Base-by-base conservation (phyloP, 2,113 vertebrate species). In the Malurus melanocephalus region DNA sequence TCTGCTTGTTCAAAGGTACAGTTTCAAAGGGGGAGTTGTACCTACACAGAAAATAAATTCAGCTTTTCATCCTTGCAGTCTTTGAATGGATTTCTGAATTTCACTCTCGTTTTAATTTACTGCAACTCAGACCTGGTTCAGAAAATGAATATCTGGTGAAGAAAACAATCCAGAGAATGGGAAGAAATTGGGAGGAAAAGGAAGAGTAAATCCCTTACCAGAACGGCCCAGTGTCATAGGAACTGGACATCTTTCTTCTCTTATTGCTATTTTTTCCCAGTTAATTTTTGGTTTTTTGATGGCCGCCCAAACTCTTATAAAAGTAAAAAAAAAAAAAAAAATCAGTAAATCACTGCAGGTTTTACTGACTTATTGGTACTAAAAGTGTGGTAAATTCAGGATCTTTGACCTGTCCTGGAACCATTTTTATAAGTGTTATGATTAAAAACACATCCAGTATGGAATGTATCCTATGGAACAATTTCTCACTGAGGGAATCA, bases 401-500 rank as follows among this genome's bases (percentile, higher is more conserved):
- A 9, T 8, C 6, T 2, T 3, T 22, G 9, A 24, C 35, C n/a
- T 52, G 10, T 33, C 61, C 64, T 42, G 77, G 69, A 93, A 28
- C 13, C 5, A 27, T 20, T 59, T 51, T 62, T 48, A 13, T 48
- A 71, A 16, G 33, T 12, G 13, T 15, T 57, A 1, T 17, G 19
- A n/a, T 53, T 64, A n/a, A 59, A 68, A 83, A 8, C 3, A 67
- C 19, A 18, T 4, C 5, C 27, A 40, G 0, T 8, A 55, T 0
- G 67, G 43, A 71, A 62, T 0, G 0, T 2, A 5, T 2, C 16
- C 16, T 16, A 3, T 6, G 20, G 30, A 28, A 5, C 3, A 33
- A 9, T 19, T 66, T 61, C 22, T 75, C 24, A 18, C 6, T 27
- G 5, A 5, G 21, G 15, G 23, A 45, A 52, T 57, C 8, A 6